Conservation (phyloP, 2,888 invertebrate genomes). For the Lepidonotus clava region DNA sequence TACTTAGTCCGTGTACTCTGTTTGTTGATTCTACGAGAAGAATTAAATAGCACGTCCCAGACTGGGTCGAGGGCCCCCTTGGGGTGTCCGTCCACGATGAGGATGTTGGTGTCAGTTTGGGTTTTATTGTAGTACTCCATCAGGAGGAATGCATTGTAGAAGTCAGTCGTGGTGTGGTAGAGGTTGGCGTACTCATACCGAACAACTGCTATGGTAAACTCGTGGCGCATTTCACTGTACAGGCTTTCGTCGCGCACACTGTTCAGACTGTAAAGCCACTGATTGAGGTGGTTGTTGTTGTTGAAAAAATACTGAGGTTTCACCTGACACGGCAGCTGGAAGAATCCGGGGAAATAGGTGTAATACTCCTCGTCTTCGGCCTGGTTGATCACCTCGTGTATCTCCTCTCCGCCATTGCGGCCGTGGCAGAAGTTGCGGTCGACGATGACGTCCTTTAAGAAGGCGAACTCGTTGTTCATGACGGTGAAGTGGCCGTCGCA, state of each 20-base stretch:
- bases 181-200: conserved; percentile 59
- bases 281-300: conserved; percentile 63
- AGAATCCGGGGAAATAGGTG: conserved; percentile 62
- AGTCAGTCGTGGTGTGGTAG: conserved; percentile 64
- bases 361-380: conserved; percentile 65
- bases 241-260: background rate
- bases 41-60: conserved; percentile 76
- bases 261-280: conserved; percentile 56
- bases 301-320: conserved; percentile 64
- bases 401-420: conserved; percentile 64
- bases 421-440: conserved; percentile 57
- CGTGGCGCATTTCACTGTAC: conserved; percentile 14
- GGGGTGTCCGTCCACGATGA: conserved; percentile 78
- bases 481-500: conserved; percentile 60
- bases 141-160: conserved; percentile 66
- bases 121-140: conserved; percentile 66
- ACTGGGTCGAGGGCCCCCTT: conserved; percentile 72
- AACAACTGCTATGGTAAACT: conserved; percentile 63
- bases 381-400: conserved; percentile 65
- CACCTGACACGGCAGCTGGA: conserved; percentile 59
- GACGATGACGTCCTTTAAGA: conserved; percentile 60
- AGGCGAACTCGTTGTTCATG: conserved; percentile 63
- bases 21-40: conserved; percentile 68
- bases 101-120: conserved; percentile 67
- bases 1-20: conserved; percentile 66